Conservation (phyloP, 1,140 invertebrate genomes). For the Drosophila pallidifrons region DNA sequence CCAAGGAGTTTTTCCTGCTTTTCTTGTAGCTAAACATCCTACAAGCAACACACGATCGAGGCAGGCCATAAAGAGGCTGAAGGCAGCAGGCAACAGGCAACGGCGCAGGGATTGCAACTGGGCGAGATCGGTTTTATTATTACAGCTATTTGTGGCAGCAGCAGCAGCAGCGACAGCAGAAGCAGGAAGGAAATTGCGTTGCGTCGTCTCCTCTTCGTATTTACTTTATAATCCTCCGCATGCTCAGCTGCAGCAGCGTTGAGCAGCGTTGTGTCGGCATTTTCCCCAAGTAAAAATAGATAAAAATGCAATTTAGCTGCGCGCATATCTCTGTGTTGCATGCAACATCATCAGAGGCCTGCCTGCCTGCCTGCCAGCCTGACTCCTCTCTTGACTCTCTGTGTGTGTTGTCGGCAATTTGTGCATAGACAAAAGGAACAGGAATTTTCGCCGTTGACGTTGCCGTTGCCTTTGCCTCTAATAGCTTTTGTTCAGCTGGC, state of each 20-base stretch:
- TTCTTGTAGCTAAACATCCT: slow-evolving; percentile 74
- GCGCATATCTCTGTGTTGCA: slow-evolving; percentile 35
- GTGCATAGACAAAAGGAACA: slow-evolving; percentile 79
- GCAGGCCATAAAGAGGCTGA: slow-evolving; percentile 18
- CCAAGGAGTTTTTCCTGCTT: slow-evolving; percentile 82
- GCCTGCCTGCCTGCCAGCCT: not conserved
- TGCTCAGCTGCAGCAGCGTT: slow-evolving; percentile 32
- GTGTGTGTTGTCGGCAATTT: slow-evolving; percentile 65
- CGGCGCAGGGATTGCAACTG: slow-evolving; percentile 20
- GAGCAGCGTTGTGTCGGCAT: slow-evolving; percentile 50
- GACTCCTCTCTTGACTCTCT: no score
- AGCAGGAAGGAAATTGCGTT: slow-evolving; percentile 75
- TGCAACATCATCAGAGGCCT: slow-evolving; percentile 22
- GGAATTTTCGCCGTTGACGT: slow-evolving; percentile 51
- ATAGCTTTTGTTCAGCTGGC: slow-evolving; percentile 51
- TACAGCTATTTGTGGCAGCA: slow-evolving; percentile 70
- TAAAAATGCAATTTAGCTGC: slow-evolving; percentile 78
- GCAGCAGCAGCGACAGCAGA: slow-evolving; percentile 43
- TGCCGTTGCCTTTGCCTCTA: slow-evolving; percentile 36
- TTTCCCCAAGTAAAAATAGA: slow-evolving; percentile 77
- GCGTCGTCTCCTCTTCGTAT: slow-evolving; percentile 24
- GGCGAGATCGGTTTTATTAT: slow-evolving; percentile 68
- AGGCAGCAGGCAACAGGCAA: slow-evolving; percentile 24
- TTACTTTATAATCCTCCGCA: slow-evolving; percentile 72
- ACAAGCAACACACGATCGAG: slow-evolving; percentile 44